Base-by-base conservation (phyloP, 1,140 invertebrate genomes). In the Globodera rostochiensis region DNA sequence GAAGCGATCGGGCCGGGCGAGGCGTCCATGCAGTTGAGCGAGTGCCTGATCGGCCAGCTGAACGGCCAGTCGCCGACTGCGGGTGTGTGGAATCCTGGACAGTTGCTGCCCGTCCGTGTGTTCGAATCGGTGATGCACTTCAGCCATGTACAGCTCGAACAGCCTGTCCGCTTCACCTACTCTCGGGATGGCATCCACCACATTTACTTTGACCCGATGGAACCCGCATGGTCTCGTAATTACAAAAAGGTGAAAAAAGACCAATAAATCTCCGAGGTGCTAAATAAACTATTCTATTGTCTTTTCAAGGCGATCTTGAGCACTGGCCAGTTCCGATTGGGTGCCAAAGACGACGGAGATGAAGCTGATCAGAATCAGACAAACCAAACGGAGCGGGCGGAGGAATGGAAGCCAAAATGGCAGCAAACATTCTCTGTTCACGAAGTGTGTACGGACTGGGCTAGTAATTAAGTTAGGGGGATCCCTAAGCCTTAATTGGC, bases 41-140 rank as follows among this genome's bases (percentile, higher is more conserved):
- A 71, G 25, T 71, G 69, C n/a, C 11, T 71, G 36, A 45, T 36
- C 69, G 69, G 69, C 25, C 69, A 71, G 7, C n/a, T 71, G 69
- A 71, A 71, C 36, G 69, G 69, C 8, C 69, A 71, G 11, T 21
- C 69, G 8, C 9, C 46, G 36, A 64, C 9, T 1, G 21, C 9
- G 9, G 67, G 11, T n/a, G 69, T 5, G 36, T 45, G 69, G 69
- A 71, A 71, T 19, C 69, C 69, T 1, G 69, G 21, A 71, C 21
- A 47, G 8, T 13, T 71, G 11, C 69, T 45, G 69, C 69, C 69
- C 69, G 46, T 71, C 69, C 6, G 46, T 21, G 25, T 19, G 36
- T 71, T 71, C 69, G 69, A 71, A 9, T 47, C 25, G 9, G 46
- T 45, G 9, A 71, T 21, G 36, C 25, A 71, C 6, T 71, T 71